Base-by-base conservation (phyloP, 2,113 vertebrate genomes). In the Puffinus mauretanicus region DNA sequence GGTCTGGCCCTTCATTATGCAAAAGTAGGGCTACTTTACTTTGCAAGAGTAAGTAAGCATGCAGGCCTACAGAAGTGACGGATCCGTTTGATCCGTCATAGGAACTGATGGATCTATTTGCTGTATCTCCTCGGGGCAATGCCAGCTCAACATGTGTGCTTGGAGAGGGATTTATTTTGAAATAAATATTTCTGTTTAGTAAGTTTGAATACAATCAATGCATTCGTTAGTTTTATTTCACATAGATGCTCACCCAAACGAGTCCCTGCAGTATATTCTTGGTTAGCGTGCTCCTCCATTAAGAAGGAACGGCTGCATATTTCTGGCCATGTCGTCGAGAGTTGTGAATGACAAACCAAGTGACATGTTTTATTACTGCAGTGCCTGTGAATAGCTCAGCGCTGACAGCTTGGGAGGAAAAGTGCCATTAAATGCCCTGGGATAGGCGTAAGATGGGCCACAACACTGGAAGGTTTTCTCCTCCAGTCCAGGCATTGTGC, bases 241-340 rank as follows among this genome's bases (percentile, higher is more conserved):
- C 5, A 7, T 24, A 51, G 55, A 34, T 46, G 29, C 52, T 82
- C 14, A 51, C 51, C 16, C 16, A 3, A 25, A 29, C 5, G 3
- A 34, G 42, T 46, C 25, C 9, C 51, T 86, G 57, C 49, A 40
- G 18, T 11, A 20, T 52, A 5, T 78, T 65, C 51, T 69, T 69
- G n/a, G 49, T 57, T 42, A 27, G 52, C 7, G 2, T 51, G 11
- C n/a, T 60, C 10, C 27, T 60, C 27, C 0, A 0, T 13, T 83
- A 78, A 52, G 47, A 49, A 66, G 21, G 71, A 85, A 75, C 12
- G 18, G 32, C 46, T 42, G 29, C 19, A 1, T 67, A 5, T 70
- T 91, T 86, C 81, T 94, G 76, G 34, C 64, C 18, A 0, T 6
- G 10, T 84, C 11, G 4, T 47, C 2, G 0, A 19, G 72, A 77